Percentiles rank a stretch among this genome's conserved stretches.
Evolutionary conservation across 2,888 invertebrate genomes (phyloP).

Genomic region (Macrosiphum euphorbiae): DNA sequence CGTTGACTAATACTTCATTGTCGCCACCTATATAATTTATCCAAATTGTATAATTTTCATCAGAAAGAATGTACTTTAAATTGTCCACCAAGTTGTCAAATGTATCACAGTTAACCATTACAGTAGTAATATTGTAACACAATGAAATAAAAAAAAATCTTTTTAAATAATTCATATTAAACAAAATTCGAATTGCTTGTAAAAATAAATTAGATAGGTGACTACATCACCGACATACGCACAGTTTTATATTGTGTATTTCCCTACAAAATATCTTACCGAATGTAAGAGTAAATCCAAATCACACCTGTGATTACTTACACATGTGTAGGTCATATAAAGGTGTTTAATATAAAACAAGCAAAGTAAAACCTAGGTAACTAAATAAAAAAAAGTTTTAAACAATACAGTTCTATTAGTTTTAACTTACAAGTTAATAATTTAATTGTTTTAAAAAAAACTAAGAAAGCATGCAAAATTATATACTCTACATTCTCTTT

Average conservation of each 20-base stretch:
- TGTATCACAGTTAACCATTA: background rate
- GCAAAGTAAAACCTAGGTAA: background rate
- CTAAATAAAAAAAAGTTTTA: background rate
- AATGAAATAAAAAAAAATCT: background rate
- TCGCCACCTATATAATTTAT: background rate
- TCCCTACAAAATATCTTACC: background rate
- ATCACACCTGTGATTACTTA: background rate
- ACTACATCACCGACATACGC: background rate
- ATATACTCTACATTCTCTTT: no score
- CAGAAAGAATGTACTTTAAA: background rate
- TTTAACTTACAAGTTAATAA: no score
- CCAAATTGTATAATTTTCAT: background rate
- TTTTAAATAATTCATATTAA: constrained; percentile 11
- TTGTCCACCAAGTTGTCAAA: background rate
- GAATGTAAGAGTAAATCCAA: background rate
- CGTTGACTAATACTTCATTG: background rate
- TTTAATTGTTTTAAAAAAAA: no score
- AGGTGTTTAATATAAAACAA: background rate
- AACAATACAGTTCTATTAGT: background rate
- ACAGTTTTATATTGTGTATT: background rate
- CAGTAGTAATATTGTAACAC: background rate
- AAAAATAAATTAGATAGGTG: background rate
- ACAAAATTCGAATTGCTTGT: background rate
- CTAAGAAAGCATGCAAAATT: no score
- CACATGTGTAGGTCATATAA: background rate